Evolutionary conservation across 2,888 invertebrate species (phyloP), one percentile per base, ranked within the genome.

Genomic region (Acholoe squamosa): DNA sequence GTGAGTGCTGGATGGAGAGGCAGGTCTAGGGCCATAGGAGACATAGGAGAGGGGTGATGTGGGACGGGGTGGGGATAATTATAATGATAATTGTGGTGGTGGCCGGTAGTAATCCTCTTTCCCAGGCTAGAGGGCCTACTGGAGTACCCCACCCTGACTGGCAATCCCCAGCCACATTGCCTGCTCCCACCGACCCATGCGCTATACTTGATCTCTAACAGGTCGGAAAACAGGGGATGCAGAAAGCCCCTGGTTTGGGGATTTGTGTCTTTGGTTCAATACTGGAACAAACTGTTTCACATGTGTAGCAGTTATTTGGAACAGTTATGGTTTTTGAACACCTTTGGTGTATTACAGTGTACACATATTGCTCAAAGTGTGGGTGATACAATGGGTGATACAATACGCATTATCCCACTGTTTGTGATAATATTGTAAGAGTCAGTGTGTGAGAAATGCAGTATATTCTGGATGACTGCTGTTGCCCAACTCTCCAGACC

Each of bases 11-110:
- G 16, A 34, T 34, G 14, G 80, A 31, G 31, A 31, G 31, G 31
- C 25, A 25, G 31, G 31, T n/a, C n/a, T 28, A 31, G 25, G 25
- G 76, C 25, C 25, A 76, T 25, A 31, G 76, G 16, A 0, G 25
- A 31, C 5, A 5, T 76, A 31, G 25, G 61, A 25, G 61, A 61
- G 3, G 61, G 61, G 22, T 5, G 25, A 5, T 0, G 14, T 14
- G 76, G 76, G 25, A 3, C 14, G 61, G 19, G 76, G 0, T 5
- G 80, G 34, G 28, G 76, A 76, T 76, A 76, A 76, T 76, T 76
- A 76, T 31, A 76, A 76, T 76, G 76, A 76, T 76, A 76, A 76
- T 76, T 76, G 31, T 76, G 31, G 31, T 76, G 28, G 31, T 76
- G 76, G 76, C 25, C 76, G 31, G 76, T 16, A 31, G 76, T 31